Evolutionary conservation across 2,113 vertebrate species (phyloP), one percentile per base, ranked within the genome.

Genomic region (Uropsilus gracilis): DNA sequence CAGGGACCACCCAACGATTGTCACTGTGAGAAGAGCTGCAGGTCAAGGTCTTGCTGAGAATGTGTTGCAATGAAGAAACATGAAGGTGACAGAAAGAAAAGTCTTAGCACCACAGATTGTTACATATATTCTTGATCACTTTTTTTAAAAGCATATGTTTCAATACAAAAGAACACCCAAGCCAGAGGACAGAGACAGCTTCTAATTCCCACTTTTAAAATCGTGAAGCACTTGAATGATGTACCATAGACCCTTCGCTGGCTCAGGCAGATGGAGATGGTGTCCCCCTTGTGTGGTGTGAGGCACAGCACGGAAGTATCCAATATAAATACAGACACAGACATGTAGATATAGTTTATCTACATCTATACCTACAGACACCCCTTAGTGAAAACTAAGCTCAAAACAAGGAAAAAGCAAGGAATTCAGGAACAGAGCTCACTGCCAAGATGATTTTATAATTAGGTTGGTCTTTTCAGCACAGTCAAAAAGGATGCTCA

Each of bases 111-210:
- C 32, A 6, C 14, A 26, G 8, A 34, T 6, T 71, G 28, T 76
- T 90, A 46, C 42, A 84, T 12, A 90, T 71, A 88, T 86, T 94
- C 66, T 95, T 72, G 8, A 64, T 77, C 53, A 48, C 24, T n/a
- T 55, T 55, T 59, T 96, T 88, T 82, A 44, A 89, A 83, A 87
- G 85, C 34, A 64, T 39, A n/a, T 37, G 18, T 39, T 77, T 59
- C 83, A 46, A 84, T 66, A 90, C 39, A 3, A 77, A 44, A 13
- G 37, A 18, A 57, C 26, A 37, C 30, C 37, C 44, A 53, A 90
- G 37, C 44, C 28, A 53, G 20, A 37, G 34, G 90, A 50, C 73
- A 75, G 14, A 69, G 32, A 69, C 1, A 39, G 53, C 85, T 85
- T 81, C 53, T 69, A 82, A 92, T 66, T 82, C 86, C 26, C 53